Conservation (phyloP, 2,888 invertebrate genomes). For the Pristionchus mayeri region DNA sequence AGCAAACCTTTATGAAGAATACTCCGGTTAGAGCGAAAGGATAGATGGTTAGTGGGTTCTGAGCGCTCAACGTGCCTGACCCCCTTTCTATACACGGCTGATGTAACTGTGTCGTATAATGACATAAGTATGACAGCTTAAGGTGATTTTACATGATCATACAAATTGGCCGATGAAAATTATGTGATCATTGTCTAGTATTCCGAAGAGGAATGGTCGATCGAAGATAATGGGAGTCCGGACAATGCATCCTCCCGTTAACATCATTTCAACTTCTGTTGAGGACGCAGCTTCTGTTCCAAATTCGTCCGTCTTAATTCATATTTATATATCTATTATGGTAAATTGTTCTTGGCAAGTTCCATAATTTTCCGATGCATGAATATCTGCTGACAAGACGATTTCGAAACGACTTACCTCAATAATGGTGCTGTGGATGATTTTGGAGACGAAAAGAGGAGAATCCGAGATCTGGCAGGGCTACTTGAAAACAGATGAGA, state of each 20-base stretch:
- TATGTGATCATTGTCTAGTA: neutral
- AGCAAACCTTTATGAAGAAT: no score
- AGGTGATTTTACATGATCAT: neutral
- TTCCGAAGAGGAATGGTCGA: neutral
- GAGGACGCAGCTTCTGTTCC: neutral
- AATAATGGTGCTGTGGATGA: slow-evolving; percentile 64
- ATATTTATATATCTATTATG: neutral
- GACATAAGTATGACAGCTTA: no score
- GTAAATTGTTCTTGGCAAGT: neutral
- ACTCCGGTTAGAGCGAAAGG: no score
- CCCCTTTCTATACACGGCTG: no score
- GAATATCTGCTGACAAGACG: no score
- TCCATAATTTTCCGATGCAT: neutral
- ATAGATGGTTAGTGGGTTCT: no score
- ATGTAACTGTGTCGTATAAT: no score
- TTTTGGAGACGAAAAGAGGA: slow-evolving; percentile 56
- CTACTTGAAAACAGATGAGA: neutral
- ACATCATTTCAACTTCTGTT: neutral
- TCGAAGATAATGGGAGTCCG: neutral
- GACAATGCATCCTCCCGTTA: neutral
- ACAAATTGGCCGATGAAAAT: neutral
- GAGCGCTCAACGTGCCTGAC: no score
- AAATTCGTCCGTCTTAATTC: neutral
- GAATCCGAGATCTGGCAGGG: slow-evolving; percentile 50
- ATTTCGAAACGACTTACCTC: slow-evolving; percentile 54